A percentile compares a stretch with the other conserved stretches of the same genome.
Conservation (phyloP, 1,140 invertebrate species). For the Plutomurus gul region DNA sequence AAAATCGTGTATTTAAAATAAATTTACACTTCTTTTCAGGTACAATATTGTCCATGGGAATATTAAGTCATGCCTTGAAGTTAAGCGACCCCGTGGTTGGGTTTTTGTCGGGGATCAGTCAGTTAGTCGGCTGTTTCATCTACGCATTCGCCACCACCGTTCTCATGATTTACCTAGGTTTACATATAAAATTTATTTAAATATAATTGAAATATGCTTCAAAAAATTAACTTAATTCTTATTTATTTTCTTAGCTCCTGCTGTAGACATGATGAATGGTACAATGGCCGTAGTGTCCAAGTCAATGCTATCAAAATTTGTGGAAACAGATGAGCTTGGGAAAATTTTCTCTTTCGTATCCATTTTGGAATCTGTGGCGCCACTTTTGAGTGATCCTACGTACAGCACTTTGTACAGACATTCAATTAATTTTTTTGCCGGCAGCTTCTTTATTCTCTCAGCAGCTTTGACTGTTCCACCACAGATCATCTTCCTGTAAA, state of each 20-base stretch:
- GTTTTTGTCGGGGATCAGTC: constrained; percentile 13
- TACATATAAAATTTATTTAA: not conserved
- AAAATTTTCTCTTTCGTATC: constrained; percentile 40
- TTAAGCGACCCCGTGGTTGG: constrained; percentile 16
- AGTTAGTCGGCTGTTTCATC: constrained; percentile 27
- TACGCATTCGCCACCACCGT: constrained; percentile 29
- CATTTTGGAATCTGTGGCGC: constrained; percentile 2
- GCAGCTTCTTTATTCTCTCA: constrained; percentile 37
- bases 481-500: not conserved
- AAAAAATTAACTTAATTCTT: not conserved
- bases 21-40: not conserved
- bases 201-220: not conserved
- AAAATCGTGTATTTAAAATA: not conserved
- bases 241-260: constrained; percentile 16
- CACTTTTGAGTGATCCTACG: constrained; percentile 2
- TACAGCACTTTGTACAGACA: constrained; percentile 35
- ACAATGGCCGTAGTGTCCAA: constrained; percentile 22
- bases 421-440: constrained; percentile 8
- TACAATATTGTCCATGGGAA: not conserved
- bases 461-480: constrained; percentile 27
- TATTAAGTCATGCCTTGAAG: constrained; percentile 20
- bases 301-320: constrained; percentile 42
- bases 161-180: constrained; percentile 12
- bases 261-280: constrained; percentile 40
- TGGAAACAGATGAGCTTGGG: constrained; percentile 29